Base-by-base conservation (phyloP, 2,797 vertebrate genomes). In the Sebastes matsubarae region DNA sequence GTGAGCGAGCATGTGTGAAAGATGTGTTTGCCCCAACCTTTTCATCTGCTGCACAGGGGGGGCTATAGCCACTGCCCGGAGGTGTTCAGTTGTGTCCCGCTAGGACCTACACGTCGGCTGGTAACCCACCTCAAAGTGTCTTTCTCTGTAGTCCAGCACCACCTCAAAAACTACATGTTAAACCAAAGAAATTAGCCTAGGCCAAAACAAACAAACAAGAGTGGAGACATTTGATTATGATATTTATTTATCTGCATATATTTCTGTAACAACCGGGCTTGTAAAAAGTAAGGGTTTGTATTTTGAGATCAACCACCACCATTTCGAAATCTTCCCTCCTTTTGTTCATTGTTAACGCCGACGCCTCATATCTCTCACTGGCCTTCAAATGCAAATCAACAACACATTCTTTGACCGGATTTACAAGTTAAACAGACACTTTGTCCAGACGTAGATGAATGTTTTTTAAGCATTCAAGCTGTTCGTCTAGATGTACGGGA, bases 51-150 rank as follows among this genome's bases (percentile, higher is more conserved):
- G 90, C 95, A 96, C 96, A 96, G 96, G 94, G 92, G 70, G 94
- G 96, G 96, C 96, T 96, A 97, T 97, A 97, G 95, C 96, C 96
- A 96, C 95, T 97, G 96, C 93, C 96, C 94, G 97, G 96, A 97
- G 95, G 93, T 94, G 96, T 97, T 97, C 95, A 95, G 93, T 91
- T 96, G 96, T 95, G 95, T 97, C 94, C 94, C 94, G 91, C 90
- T 94, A 96, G 96, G 95, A 97, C 91, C 96, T 46, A 94, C 89
- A 94, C 96, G 95, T 95, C 96, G 95, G 95, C 97, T 96, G 95
- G 95, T 97, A 97, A 97, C 96, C 96, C 96, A 96, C 95, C 96
- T 96, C 95, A 95, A 93, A 92, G 93, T 94, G 87, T 96, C 94
- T 95, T 95, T 96, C 94, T 96, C 81, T 95, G 88, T 96, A 96